Evolutionary conservation across 2,797 vertebrate species (phyloP).

Genomic region (Ptychobarbus kaznakovi): DNA sequence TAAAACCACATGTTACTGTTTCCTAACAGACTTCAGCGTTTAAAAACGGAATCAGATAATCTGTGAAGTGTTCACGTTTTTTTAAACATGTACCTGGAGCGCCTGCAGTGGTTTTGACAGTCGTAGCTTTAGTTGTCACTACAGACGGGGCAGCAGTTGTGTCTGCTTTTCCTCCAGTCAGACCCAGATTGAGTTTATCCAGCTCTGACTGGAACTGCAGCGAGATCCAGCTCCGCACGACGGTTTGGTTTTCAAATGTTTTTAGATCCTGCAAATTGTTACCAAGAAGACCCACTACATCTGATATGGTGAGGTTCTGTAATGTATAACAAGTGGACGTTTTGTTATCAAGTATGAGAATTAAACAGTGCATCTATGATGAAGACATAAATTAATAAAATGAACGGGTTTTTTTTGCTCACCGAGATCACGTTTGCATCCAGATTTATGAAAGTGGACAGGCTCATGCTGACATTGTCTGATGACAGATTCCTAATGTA

Average conservation of each 20-base stretch:
- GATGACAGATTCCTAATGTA: conserved; percentile 32
- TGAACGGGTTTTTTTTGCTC: background rate
- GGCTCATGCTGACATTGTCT: conserved; percentile 46
- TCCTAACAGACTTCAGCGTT: background rate
- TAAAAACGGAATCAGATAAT: background rate
- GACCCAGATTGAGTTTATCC: conserved; percentile 3
- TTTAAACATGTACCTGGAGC: conserved; percentile 1
- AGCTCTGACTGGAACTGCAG: conserved; percentile 40
- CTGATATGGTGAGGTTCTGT: conserved; percentile 41
- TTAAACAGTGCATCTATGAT: background rate
- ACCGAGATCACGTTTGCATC: conserved; percentile 11
- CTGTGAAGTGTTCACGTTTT: too few relatives aligned
- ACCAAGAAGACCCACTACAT: conserved; percentile 47
- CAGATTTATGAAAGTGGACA: conserved; percentile 52
- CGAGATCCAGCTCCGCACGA: conserved; percentile 22
- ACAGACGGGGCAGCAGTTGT: accelerated
- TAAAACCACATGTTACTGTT: background rate
- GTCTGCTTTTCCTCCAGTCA: conserved; percentile 43
- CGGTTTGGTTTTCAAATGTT: conserved; percentile 34
- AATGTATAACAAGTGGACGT: background rate
- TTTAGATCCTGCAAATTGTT: conserved; percentile 34
- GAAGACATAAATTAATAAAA: background rate
- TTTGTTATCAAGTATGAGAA: background rate
- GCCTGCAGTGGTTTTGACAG: background rate
- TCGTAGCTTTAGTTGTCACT: accelerated